Evolutionary conservation across 2,797 vertebrate genomes (phyloP).

Genomic region (Nyctalus aviator): DNA sequence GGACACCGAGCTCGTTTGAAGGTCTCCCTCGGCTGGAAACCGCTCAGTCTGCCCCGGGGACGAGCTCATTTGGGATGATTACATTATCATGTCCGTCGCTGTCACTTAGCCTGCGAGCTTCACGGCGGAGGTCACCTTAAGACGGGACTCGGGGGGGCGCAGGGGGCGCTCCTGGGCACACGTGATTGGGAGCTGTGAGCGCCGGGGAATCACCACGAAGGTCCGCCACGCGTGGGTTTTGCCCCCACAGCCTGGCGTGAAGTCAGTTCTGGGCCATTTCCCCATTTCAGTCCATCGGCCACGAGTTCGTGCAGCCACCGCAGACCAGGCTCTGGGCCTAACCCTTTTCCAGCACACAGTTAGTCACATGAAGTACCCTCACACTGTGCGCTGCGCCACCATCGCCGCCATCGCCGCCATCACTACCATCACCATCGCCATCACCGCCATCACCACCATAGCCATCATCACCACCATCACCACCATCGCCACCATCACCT

Average conservation of each 20-base stretch:
- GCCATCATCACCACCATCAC: too few species aligned
- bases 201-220: background rate
- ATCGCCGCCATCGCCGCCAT: too few species aligned
- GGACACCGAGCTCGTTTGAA: background rate
- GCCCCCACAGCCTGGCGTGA: background rate
- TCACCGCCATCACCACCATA: too few species aligned
- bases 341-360: too few species aligned
- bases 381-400: accelerated
- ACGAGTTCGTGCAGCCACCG: background rate
- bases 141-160: too few species aligned
- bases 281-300: background rate
- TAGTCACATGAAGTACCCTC: background rate
- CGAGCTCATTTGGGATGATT: background rate
- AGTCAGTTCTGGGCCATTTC: constrained; percentile 42
- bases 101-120: background rate
- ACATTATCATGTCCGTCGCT: background rate
- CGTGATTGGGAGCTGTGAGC: background rate
- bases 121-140: background rate
- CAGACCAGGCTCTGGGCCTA: background rate
- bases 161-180: background rate
- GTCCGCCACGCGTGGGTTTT: background rate
- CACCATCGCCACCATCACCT: too few species aligned
- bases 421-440: too few species aligned
- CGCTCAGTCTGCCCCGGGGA: background rate
- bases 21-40: background rate